Base-by-base conservation (phyloP, 1,140 invertebrate genomes). In the Acromyrmex heyeri region DNA sequence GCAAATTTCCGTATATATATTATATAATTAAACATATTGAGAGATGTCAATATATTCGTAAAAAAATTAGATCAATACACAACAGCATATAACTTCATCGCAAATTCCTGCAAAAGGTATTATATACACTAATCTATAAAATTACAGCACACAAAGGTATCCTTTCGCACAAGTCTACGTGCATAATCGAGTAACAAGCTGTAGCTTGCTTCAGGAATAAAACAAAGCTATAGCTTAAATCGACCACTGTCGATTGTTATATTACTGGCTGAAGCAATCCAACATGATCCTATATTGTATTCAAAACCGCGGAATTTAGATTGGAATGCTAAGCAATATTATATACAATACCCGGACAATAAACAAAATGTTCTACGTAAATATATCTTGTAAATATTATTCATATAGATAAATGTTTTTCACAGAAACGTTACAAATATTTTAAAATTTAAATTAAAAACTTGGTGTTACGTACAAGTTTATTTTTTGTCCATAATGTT, bases 221-320 rank as follows among this genome's bases (percentile, higher is more conserved):
- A 59, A 34, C 16, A n/a, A 70, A 57, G 30, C 44, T 48, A 67
- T 3, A 5, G 44, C 50, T 34, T 57, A 72, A 81, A 53, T 59
- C 18, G 14, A 3, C 50, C 5, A 16, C 3, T 30, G 16, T 10
- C 65, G 10, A 81, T 44, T n/a, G 27, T 57, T 38, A 70, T 70
- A 81, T 21, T 67, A 79, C 65, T 79, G 44, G 34, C 34, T 27
- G 34, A 57, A 27, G 21, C 65, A 70, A 81, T 81, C 50, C 53
- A 48, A 70, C 34, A 65, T 24, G 50, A 55, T 55, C 65, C 77
- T 24, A 8, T 30, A 81, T 67, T 16, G 34, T 64, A 24, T 57
- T 57, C 50, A 57, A 16, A 72, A 57, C 53, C 65, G 50, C 50
- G 34, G 65, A 81, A 81, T 81, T 48, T 10, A 57, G 21, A 70